Conservation (phyloP, 2,113 vertebrate genomes). For the Eulemur rufifrons region DNA sequence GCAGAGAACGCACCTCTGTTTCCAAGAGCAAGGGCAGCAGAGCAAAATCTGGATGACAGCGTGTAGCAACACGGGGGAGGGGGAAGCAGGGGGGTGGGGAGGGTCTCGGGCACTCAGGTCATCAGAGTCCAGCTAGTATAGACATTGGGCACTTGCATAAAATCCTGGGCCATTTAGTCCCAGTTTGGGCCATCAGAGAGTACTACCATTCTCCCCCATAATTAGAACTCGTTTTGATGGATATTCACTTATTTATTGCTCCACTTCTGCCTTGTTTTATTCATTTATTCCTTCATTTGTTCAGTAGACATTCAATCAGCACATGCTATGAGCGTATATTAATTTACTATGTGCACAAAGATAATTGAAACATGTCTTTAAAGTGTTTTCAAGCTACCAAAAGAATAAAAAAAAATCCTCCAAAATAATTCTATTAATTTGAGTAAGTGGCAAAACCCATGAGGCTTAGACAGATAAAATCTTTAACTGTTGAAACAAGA, state of each 20-base stretch:
- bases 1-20: not conserved
- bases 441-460: not conserved
- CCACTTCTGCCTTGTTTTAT: not conserved
- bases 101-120: accelerated
- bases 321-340: not conserved
- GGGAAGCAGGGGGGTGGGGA: accelerated
- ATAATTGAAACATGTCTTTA: not conserved
- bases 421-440: not conserved
- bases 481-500: not conserved
- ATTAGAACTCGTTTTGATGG: not conserved
- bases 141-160: no score
- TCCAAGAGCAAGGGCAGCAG: accelerated
- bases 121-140: not conserved
- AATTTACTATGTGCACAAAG: not conserved
- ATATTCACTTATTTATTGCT: accelerated
- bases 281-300: not conserved
- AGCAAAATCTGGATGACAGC: not conserved
- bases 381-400: not conserved
- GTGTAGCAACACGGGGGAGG: no score
- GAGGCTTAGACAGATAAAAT: not conserved
- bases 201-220: accelerated
- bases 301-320: not conserved
- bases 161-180: not conserved
- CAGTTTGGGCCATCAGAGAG: no score
- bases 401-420: not conserved